These are phyloP conservation scores for Sitophilus oryzae DNA, from an alignment of 1,140 invertebrate species.

Conservation along the genomic window DNA sequence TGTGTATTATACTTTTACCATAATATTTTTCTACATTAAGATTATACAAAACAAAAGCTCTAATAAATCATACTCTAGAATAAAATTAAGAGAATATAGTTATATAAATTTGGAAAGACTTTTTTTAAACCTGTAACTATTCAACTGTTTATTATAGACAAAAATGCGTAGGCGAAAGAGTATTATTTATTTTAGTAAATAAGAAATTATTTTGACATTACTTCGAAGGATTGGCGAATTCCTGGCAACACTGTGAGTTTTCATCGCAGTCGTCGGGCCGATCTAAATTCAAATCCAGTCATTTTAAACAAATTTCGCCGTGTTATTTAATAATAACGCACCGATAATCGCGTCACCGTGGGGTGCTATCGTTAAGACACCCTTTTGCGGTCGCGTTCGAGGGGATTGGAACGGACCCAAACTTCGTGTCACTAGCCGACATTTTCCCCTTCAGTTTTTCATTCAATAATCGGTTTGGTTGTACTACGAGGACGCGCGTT, in stretches of 20 bases:
- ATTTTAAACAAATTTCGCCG: conserved; percentile 37
- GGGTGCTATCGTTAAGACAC: conserved; percentile 26
- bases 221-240: background rate
- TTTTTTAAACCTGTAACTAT: too few species aligned
- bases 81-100: too few species aligned
- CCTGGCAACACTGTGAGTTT: conserved; percentile 23
- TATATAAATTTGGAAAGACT: too few species aligned
- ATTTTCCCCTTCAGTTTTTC: conserved; percentile 22
- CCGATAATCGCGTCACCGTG: conserved; percentile 31
- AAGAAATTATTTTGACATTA: background rate
- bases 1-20: too few species aligned
- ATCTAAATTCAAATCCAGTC: conserved; percentile 39
- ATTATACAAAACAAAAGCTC: too few species aligned
- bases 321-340: conserved; percentile 36
- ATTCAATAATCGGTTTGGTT: conserved; percentile 23
- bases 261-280: conserved; percentile 29
- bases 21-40: too few species aligned
- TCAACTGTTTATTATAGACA: too few species aligned
- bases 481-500: conserved; percentile 21
- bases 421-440: conserved; percentile 10
- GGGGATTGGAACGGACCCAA: background rate
- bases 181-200: background rate
- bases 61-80: too few species aligned
- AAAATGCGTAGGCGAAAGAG: background rate
- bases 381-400: conserved; percentile 19